These are phyloP conservation scores for Tetranychus urticae DNA, from an alignment of 1,140 invertebrate genomes.

Conservation along the genomic window DNA sequence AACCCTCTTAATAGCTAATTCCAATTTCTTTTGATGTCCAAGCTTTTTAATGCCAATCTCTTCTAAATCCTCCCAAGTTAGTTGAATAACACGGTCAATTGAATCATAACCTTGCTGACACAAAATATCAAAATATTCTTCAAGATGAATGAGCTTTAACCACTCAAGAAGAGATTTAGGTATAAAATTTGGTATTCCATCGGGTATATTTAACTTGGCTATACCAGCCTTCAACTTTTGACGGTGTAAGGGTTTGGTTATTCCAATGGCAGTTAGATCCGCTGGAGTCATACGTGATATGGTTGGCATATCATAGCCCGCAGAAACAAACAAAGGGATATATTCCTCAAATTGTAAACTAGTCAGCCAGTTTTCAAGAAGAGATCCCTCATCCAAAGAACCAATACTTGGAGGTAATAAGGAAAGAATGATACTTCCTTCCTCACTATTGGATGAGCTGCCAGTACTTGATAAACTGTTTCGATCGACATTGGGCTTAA, in stretches of 20 bases:
- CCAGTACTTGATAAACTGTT: not conserved
- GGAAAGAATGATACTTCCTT: not conserved
- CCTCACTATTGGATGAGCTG: not conserved
- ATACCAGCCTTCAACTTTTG: constrained; percentile 90
- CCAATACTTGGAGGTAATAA: not conserved
- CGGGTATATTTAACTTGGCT: constrained; percentile 71
- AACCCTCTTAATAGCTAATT: constrained; percentile 83
- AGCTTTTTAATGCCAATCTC: constrained; percentile 70
- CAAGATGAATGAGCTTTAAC: constrained; percentile 62
- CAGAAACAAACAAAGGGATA: constrained; percentile 67
- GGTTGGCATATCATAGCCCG: constrained; percentile 91
- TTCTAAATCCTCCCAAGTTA: constrained; percentile 96
- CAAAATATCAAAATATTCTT: constrained; percentile 68
- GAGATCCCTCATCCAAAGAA: constrained; percentile 32
- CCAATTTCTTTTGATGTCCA: constrained; percentile 94
- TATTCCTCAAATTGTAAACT: constrained; percentile 92
- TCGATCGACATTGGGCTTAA: not conserved
- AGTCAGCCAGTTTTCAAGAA: constrained; percentile 68
- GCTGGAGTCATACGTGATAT: constrained; percentile 95
- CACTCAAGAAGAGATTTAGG: constrained; percentile 77
- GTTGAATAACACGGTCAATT: constrained; percentile 56
- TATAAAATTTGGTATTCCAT: constrained; percentile 74
- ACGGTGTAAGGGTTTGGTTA: constrained; percentile 90
- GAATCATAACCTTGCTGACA: constrained; percentile 75
- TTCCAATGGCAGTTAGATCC: constrained; percentile 49